Evolutionary conservation across 2,888 invertebrate genomes (phyloP), one percentile per base, ranked within the genome.

Genomic region (Drosophila niveifrons): DNA sequence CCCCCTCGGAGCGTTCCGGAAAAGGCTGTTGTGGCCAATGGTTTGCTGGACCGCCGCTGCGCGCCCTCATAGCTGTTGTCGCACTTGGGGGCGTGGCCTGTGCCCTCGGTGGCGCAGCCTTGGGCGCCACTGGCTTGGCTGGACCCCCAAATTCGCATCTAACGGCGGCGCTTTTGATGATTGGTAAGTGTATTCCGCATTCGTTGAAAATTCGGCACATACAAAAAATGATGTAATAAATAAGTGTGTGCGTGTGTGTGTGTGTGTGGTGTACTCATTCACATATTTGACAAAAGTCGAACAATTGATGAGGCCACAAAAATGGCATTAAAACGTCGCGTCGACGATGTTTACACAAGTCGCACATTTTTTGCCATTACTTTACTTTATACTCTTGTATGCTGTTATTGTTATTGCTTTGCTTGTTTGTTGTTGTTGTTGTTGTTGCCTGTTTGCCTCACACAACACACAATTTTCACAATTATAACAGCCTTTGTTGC

Each of bases 11-110:
- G 89, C 91, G 92, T 69, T 92, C 92, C 69, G 92, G 93, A 61
- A 93, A 93, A 80, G 92, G 92, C 64, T 93, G 92, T 71, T 93
- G 92, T 67, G 92, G 92, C 67, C 92, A 92, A 81, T 93, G 93
- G 93, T 92, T 93, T 78, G 92, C 92, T 36, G 92, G 92, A 43
- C 93, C 92, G 50, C 92, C 92, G 56, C 75, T 93, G 72, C 91
- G 93, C 50, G 92, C 92, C 46, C 88, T 93, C 67, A 92, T 93
- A 63, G 93, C 92, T 47, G 92, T 93, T 29, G 92, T 93, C 17
- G 92, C 92, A 15, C 78, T 93, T 50, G 93, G 93, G 56, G 92
- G 92, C 68, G 90, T 92, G 36, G 92, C 92, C 17, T 93, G 93
- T 82, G 92, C 92, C 71, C 80, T 93, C 29, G 93, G 92, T 68